Base-by-base conservation (phyloP, 2,888 invertebrate genomes). In the Nomada fucata region DNA sequence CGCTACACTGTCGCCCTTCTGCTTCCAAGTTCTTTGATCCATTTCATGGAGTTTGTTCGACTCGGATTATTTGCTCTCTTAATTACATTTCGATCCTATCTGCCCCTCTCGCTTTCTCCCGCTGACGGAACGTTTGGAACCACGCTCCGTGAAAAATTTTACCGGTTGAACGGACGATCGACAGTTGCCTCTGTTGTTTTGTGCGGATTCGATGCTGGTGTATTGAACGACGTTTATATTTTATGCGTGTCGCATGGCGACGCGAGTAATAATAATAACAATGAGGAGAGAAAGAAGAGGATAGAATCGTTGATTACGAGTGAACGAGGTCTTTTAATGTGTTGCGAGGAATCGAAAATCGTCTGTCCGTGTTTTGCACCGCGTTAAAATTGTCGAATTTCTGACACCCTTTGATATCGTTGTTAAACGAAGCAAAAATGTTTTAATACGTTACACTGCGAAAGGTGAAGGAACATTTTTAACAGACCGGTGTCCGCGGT, bases 31-130 rank as follows among this genome's bases (percentile, higher is more conserved):
- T 91, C 92, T 92, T 93, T 93, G 92, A 93, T 93, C 92, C 91
- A 85, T 79, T 86, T 87, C 84, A 83, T 80, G 83, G 88, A 91
- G 91, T 92, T 92, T 90, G 89, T 90, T 89, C 88, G 87, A 84
- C 88, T 90, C 90, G 89, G 90, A 92, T 92, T 93, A 92, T 93
- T 93, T 93, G 90, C 92, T 87, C 90, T 90, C 89, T 92, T 93
- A 92, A 93, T 93, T 93, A 92, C 91, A 93, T 93, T 92, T 92
- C 90, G 89, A 89, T 88, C 88, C 89, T 81, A 82, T 79, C 80
- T 84, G 72, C 60, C 60, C 82, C 82, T 64, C 78, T 36, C 50
- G 47, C 67, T 60, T 57, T 74, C 60, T 10, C 59, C 18, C n/a
- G 11, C 29, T n/a, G 5, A 20, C 26, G n/a, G 26, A 13, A 3